Evolutionary conservation across 1,140 invertebrate species (phyloP), one percentile per base, ranked within the genome.

Genomic region (Cherax quadricarinatus): DNA sequence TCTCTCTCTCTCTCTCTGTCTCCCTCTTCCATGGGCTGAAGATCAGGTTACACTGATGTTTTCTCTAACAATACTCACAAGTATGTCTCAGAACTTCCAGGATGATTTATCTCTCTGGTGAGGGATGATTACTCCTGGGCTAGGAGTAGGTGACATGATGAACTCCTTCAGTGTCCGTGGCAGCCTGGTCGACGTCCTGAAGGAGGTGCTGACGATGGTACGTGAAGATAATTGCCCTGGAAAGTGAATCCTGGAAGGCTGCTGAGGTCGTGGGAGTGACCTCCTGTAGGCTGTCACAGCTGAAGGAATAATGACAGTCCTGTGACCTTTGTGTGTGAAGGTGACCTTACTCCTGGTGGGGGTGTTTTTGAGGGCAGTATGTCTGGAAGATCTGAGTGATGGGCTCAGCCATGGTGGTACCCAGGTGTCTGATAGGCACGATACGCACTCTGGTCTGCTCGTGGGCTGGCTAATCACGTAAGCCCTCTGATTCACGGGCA

Each of bases 81-180:
- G 14, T 5, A 57, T 57, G 53, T 57, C 6, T 30, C 21, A 75
- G 5, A 75, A 30, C 21, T 75, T 75, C 70, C 70, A 75, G 6
- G 70, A 75, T 51, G 70, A 62, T 48, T 24, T 88, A n/a, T 88
- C 75, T 4, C 75, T 21, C 57, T 88, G 86, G 48, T 81, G 21
- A 21, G 86, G 75, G 30, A 88, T 24, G 7, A 88, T n/a, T 1
- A 62, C 51, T 4, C 57, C 53, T 41, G 75, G 78, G 18, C 49
- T 75, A 81, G 24, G 30, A 14, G 60, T 2, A 6, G 73, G 30
- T 9, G 73, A 7, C 53, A 79, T n/a, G 57, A 88, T 88, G 5
- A 80, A 57, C 48, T 88, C 49, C 62, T 51, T 88, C 21, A 80
- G 53, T 16, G 75, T 62, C 53, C 18, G 14, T 16, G 86, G 75